A percentile compares a stretch with the other conserved stretches of the same genome.
Conservation (phyloP, 2,797 vertebrate species). For the Clarias platycephalus region DNA sequence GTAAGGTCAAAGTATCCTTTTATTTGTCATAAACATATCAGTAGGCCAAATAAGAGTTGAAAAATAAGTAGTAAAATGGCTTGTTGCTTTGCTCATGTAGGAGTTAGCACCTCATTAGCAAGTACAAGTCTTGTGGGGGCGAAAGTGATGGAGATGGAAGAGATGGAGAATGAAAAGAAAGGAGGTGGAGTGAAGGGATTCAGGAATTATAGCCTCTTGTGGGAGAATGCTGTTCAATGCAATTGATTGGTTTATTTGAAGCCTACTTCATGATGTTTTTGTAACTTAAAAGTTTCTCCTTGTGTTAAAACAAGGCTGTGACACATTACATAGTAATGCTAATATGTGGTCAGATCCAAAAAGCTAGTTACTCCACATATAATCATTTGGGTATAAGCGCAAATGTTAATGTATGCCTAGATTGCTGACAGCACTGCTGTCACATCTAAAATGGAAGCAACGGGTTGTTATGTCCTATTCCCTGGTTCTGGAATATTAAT, state of each 20-base stretch:
- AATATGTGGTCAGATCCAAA: neutral
- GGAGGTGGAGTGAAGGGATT: slow-evolving; percentile 32
- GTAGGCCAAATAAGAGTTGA: slow-evolving; percentile 30
- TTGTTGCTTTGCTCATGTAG: slow-evolving; percentile 43
- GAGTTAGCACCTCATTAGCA: slow-evolving; percentile 54
- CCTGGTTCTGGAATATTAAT: slow-evolving; percentile 23
- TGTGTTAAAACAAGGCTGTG: neutral
- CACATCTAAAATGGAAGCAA: neutral
- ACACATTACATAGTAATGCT: neutral
- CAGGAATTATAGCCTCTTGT: slow-evolving; percentile 41
- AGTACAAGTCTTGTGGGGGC: slow-evolving; percentile 57
- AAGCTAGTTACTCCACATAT: neutral
- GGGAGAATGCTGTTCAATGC: slow-evolving; percentile 27
- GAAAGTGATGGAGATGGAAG: slow-evolving; percentile 51
- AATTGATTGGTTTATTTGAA: slow-evolving; percentile 35
- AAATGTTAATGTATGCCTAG: slow-evolving; percentile 15
- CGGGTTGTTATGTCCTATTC: slow-evolving; percentile 1
- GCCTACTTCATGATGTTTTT: neutral
- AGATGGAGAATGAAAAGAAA: slow-evolving; percentile 40
- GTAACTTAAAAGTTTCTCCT: neutral
- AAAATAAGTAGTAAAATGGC: slow-evolving; percentile 43
- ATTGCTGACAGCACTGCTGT: slow-evolving; percentile 7
- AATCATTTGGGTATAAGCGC: neutral
- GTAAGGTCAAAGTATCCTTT: slow-evolving; percentile 3
- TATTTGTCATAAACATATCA: slow-evolving; percentile 23